These are phyloP conservation scores for Nephrotoma guestfalica DNA, from an alignment of 2,888 invertebrate genomes.

Conservation along the genomic window DNA sequence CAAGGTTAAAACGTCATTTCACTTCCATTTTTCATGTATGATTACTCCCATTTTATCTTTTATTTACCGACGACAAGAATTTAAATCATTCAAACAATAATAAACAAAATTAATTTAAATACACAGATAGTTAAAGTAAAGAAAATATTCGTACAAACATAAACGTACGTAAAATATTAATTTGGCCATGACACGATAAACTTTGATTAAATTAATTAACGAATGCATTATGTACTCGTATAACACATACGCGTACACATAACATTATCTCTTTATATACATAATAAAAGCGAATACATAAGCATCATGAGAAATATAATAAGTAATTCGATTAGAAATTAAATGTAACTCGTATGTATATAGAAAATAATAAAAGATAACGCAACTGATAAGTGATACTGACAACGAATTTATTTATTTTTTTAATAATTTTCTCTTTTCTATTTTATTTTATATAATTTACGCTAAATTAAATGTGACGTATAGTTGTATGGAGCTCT, in stretches of 20 bases:
- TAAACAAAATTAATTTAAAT: neutral
- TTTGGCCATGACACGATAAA: neutral
- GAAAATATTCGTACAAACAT: neutral
- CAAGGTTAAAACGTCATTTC: neutral
- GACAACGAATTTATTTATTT: neutral
- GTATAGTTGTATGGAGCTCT: neutral
- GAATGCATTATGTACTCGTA: neutral
- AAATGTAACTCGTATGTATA: neutral
- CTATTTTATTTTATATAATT: neutral
- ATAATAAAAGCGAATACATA: neutral
- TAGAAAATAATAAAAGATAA: neutral
- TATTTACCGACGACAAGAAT: neutral
- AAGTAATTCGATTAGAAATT: neutral
- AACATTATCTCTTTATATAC: neutral
- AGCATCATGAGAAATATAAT: neutral
- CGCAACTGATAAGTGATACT: neutral
- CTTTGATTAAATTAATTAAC: neutral
- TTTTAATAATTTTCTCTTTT: neutral
- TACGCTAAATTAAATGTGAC: neutral
- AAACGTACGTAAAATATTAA: neutral
- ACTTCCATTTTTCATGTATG: neutral
- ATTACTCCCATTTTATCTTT: neutral
- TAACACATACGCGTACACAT: neutral
- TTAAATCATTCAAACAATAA: neutral
- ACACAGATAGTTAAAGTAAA: neutral